These are phyloP conservation scores for Cydia splendana DNA, from an alignment of 1,140 invertebrate species.

Conservation along the genomic window DNA sequence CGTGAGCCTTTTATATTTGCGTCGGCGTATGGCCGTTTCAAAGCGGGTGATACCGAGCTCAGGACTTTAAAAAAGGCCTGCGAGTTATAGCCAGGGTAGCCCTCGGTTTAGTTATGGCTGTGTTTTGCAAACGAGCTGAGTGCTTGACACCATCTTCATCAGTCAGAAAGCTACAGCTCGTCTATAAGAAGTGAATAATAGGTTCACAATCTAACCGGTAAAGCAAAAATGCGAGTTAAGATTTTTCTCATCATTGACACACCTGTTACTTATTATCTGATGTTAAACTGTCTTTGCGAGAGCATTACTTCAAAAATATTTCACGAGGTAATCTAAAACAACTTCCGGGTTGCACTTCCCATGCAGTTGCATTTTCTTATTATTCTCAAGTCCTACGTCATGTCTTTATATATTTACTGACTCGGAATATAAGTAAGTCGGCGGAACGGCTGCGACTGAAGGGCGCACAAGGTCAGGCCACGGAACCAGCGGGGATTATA, in stretches of 20 bases:
- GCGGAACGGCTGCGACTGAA: constrained; percentile 12
- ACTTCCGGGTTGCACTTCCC: not conserved
- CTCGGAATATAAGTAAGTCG: not conserved
- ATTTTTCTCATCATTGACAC: no score
- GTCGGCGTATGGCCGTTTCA: constrained; percentile 25
- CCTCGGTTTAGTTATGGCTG: not conserved
- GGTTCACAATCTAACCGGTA: not conserved
- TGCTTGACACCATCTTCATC: constrained; percentile 3
- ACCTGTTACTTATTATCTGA: not conserved
- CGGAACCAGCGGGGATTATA: constrained; percentile 16
- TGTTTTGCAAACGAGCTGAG: not conserved
- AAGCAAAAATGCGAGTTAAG: not conserved
- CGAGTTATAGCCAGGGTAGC: not conserved
- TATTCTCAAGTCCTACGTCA: constrained; percentile 1
- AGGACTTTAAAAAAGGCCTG: constrained; percentile 24
- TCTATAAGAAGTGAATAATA: not conserved
- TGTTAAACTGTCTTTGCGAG: not conserved
- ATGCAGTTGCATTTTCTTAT: not conserved
- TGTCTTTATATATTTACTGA: constrained; percentile 6
- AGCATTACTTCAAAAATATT: not conserved
- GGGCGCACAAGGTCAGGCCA: constrained; percentile 23
- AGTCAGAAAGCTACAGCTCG: not conserved
- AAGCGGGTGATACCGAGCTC: constrained; percentile 18
- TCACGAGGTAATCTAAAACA: not conserved
- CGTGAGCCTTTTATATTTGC: constrained; percentile 40